A percentile compares a stretch with the other conserved stretches of the same genome.
Conservation (phyloP, 2,113 vertebrate species). For the Onychostoma macrolepis region DNA sequence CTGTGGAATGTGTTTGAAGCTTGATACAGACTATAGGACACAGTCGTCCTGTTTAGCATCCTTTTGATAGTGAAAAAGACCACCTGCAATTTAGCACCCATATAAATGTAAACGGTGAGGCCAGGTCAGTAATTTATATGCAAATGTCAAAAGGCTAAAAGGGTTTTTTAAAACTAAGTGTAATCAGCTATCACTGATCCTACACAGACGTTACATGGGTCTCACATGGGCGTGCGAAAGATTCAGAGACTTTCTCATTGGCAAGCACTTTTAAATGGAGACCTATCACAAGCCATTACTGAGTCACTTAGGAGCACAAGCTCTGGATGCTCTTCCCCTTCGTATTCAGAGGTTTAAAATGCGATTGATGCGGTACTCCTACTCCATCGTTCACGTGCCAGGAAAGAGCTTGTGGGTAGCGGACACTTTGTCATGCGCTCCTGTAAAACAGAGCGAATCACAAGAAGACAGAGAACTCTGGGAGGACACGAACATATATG, state of each 20-base stretch:
- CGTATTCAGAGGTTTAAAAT: not conserved
- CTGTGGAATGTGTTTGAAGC: too few relatives aligned
- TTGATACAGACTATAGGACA: too few relatives aligned
- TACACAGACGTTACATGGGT: too few relatives aligned
- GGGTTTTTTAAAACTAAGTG: too few relatives aligned
- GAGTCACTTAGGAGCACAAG: not conserved
- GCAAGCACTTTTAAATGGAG: not conserved
- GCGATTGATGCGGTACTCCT: not conserved
- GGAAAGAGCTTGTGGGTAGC: not conserved
- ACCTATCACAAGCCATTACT: not conserved
- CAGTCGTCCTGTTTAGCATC: too few relatives aligned
- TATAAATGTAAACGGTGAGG: too few relatives aligned
- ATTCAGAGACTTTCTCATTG: not conserved
- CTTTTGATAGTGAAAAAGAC: too few relatives aligned
- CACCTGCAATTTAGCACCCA: too few relatives aligned
- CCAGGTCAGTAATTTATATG: too few relatives aligned
- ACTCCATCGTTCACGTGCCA: not conserved
- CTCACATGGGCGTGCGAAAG: not conserved
- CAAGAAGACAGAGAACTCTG: not conserved
- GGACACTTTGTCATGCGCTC: not conserved
- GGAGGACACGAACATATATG: not conserved
- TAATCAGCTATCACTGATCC: too few relatives aligned
- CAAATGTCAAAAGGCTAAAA: too few relatives aligned
- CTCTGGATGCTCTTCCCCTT: not conserved
- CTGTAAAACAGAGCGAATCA: not conserved